These are phyloP conservation scores for Corythoichthys intestinalis DNA, from an alignment of 2,113 vertebrate genomes.

Conservation along the genomic window DNA sequence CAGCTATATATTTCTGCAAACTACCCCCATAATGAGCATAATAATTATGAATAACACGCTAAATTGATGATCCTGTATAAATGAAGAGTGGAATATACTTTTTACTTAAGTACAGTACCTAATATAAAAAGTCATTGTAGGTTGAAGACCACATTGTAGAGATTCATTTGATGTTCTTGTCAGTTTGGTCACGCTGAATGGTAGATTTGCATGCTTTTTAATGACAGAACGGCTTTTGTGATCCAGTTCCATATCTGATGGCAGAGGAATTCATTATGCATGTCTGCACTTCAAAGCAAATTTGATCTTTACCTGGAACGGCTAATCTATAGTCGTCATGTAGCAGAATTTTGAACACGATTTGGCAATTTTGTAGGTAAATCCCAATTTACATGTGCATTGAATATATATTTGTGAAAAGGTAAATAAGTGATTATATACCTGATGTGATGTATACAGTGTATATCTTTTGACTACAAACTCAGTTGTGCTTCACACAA, in stretches of 20 bases:
- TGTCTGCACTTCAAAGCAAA: background rate
- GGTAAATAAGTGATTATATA: background rate
- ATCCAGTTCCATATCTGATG: background rate
- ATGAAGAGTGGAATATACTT: background rate
- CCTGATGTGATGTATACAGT: too few species aligned
- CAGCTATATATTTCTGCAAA: background rate
- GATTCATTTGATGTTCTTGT: too few species aligned
- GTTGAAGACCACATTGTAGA: too few species aligned
- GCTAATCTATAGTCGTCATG: background rate
- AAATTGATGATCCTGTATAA: background rate
- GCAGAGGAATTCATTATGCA: background rate
- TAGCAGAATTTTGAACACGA: background rate
- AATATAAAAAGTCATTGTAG: background rate
- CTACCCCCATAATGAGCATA: background rate
- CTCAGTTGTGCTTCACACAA: background rate
- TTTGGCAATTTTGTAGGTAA: background rate
- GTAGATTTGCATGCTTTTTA: background rate
- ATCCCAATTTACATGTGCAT: background rate
- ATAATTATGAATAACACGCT: background rate
- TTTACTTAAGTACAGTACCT: background rate
- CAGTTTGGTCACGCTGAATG: background rate
- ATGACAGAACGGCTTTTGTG: background rate
- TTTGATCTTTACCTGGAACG: background rate
- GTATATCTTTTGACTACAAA: background rate
- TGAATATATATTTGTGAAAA: background rate